These are phyloP conservation scores for Agrotis clavis DNA, from an alignment of 2,888 invertebrate genomes.

Conservation along the genomic window DNA sequence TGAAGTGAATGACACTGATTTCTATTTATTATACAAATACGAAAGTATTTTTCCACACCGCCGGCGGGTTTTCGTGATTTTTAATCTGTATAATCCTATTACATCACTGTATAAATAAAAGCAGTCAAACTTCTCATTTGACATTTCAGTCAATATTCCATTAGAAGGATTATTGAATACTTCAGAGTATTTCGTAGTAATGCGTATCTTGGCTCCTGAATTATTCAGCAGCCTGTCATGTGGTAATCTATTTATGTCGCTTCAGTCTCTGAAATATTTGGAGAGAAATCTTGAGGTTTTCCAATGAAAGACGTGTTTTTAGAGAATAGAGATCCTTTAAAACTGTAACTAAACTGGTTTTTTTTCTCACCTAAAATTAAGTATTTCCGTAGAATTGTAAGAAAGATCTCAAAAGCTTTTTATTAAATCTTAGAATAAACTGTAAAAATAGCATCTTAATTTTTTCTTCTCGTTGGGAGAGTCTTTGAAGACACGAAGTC, in stretches of 20 bases:
- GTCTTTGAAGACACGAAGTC: background rate
- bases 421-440: background rate
- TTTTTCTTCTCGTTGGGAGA: background rate
- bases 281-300: constrained; percentile 10
- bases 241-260: constrained; percentile 39
- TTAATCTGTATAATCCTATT: constrained; percentile 2
- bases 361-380: background rate
- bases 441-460: background rate
- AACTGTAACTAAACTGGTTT: background rate
- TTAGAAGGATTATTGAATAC: constrained; percentile 57
- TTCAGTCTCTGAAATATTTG: constrained; percentile 24
- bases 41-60: background rate
- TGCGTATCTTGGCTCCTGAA: constrained; percentile 59
- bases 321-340: background rate
- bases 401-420: background rate
- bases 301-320: background rate
- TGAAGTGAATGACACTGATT: too few species aligned
- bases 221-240: constrained; percentile 63
- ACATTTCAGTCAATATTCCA: constrained; percentile 47
- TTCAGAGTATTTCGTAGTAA: constrained; percentile 53
- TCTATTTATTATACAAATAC: background rate
- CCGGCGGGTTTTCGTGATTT: background rate
- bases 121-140: constrained; percentile 39
- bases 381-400: background rate
- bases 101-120: background rate